Percentiles rank a stretch among this genome's conserved stretches.
phyloP scores from a whole-genome alignment of 1,140 invertebrate species.

The Zaprionus africanus region DNA sequence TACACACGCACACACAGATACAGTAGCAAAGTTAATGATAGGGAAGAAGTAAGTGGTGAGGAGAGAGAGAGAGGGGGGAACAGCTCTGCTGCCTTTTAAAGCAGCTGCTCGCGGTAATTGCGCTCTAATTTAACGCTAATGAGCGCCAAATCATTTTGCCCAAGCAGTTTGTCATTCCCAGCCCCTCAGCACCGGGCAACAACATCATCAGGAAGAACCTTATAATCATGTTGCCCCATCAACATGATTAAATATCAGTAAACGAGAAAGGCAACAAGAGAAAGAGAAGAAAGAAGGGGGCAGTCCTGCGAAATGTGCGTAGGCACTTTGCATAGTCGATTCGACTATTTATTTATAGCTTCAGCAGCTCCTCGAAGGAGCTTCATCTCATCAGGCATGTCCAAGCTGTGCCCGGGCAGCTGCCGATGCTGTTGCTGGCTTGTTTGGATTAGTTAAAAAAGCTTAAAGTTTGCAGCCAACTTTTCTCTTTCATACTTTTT shows the following conservation, averaged over 20 bases:
- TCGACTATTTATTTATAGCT: conserved; percentile 46
- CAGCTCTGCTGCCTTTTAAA: conserved; percentile 23
- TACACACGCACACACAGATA: conserved; percentile 41
- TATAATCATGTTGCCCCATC: conserved; percentile 8
- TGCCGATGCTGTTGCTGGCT: neutral
- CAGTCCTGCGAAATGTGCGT: conserved; percentile 32
- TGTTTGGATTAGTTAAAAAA: conserved; percentile 48
- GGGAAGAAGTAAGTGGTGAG: neutral
- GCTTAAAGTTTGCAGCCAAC: conserved; percentile 43
- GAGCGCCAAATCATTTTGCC: conserved; percentile 71
- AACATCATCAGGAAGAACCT: conserved; percentile 1
- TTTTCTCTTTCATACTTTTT: conserved; percentile 11
- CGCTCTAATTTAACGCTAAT: conserved; percentile 81
- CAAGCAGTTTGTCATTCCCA: conserved; percentile 46
- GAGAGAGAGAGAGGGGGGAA: too few relatives aligned
- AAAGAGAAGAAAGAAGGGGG: neutral
- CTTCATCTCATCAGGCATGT: conserved; percentile 31
- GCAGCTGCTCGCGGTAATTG: conserved; percentile 61
- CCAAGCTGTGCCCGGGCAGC: conserved; percentile 22
- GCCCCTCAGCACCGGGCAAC: neutral
- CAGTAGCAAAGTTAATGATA: conserved; percentile 10
- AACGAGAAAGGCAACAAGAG: neutral
- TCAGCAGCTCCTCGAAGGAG: neutral
- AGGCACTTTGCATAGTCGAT: conserved; percentile 46
- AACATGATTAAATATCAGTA: conserved; percentile 17